Base-by-base conservation (phyloP, 2,888 invertebrate species). In the Penaeus monodon region DNA sequence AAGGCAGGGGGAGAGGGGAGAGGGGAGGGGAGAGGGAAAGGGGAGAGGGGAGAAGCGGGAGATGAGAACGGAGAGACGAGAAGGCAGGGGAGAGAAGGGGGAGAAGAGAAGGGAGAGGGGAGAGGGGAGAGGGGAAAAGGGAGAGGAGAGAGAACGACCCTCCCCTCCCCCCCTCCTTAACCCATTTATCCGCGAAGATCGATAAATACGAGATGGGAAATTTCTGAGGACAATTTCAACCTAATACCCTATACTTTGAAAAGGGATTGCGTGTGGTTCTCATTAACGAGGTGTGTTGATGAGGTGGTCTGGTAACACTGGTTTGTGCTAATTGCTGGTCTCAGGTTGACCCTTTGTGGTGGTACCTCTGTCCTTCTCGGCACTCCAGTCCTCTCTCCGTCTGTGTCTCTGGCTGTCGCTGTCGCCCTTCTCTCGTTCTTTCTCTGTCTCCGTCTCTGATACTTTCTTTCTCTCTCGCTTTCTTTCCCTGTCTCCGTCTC, bases 131-230 rank as follows among this genome's bases (percentile, higher is more conserved):
- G 4, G 8, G 24, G 3, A 4, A 66, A 0, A 78, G 78, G 27
- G 44, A 64, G 66, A 70, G 57, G 81, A 82, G 49, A 66, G 27
- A 80, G 66, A 29, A 38, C 64, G 66, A 80, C n/a, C n/a, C n/a
- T n/a, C 70, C 12, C 14, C 22, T 2, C n/a, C 22, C 17, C 27
- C 33, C 33, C 33, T 6, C 4, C 33, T 38, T 38, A 38, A 38
- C 33, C 33, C 33, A 38, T 38, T 38, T 38, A 38, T 38, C 33
- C 33, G 33, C 33, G 33, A 38, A 38, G 33, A 38, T 38, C 33
- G 33, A 38, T 38, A 38, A 3, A 38, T 38, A 38, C 6, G 6
- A 38, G 33, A 38, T 38, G 33, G 33, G 33, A 38, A 38, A 38
- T 38, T 38, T 38, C 33, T 38, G 33, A 38, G 6, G 33, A 38